Evolutionary conservation across 2,888 invertebrate genomes (phyloP), one percentile per base, ranked within the genome.

Genomic region (Timema cristinae): DNA sequence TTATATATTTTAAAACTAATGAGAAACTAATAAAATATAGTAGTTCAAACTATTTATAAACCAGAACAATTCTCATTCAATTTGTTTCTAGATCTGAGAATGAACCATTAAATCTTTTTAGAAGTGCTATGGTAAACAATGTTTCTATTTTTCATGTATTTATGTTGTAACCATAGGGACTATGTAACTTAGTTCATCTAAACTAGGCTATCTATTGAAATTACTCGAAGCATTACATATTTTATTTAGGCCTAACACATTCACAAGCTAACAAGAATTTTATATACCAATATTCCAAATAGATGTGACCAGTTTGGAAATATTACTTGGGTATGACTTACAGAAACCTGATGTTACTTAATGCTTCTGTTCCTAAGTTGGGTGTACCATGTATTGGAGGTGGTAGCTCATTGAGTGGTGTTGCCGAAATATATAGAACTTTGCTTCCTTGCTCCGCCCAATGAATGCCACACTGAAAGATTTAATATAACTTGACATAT

Each of bases 341-440:
- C 82, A 82, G 75, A 75, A 83, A 82, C 15, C 81, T 80, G 69
- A 82, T 81, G 48, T 79, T 76, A 70, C 79, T 78, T 49, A 82
- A 75, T 66, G 80, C 77, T 70, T 80, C 79, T 68, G 80, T 79
- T 54, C 78, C 78, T 2, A 81, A 80, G 6, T 77, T 74, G 61
- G 76, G 75, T 47, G 80, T 76, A 61, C 79, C 77, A 68, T 78
- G 76, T 54, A 76, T 63, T 11, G 72, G 72, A 7, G 75, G 71
- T 10, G 82, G 82, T 47, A 81, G 75, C 61, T 77, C 77, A 32
- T 78, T 77, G 67, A 82, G 76, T 10, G 77, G 77, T 70, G 77
- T 73, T n/a, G 80, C 77, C 6, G 81, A 80, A 61, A 82, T 80
- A 74, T 81, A 79, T 79, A 81, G 80, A 11, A 81, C 79, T 48